Percentiles rank a stretch among this genome's conserved stretches.
These are phyloP conservation scores for Abrostola triplasia DNA, from an alignment of 2,888 invertebrate species.

Conservation along the genomic window DNA sequence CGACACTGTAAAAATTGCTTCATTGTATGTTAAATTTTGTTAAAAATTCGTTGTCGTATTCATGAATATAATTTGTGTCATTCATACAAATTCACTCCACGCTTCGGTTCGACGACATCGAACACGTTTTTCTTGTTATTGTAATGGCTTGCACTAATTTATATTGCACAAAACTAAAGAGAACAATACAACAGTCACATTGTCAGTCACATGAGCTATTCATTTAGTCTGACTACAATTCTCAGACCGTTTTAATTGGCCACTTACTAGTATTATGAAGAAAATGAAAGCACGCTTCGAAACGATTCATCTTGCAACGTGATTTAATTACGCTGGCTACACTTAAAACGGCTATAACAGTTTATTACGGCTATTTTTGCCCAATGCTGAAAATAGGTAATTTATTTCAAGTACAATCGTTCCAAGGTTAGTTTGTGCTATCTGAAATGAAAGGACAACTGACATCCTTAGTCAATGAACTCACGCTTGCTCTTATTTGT, in stretches of 20 bases:
- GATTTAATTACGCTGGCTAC: conserved; percentile 6
- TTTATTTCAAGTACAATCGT: neutral
- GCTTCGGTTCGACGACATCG: conserved; percentile 18
- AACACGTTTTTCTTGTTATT: conserved; percentile 41
- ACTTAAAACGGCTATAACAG: neutral
- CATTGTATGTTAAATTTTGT: neutral
- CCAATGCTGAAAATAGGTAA: neutral
- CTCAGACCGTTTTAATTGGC: conserved; percentile 59
- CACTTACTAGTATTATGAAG: conserved; percentile 50
- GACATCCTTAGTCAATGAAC: conserved; percentile 2
- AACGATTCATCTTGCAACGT: conserved; percentile 11
- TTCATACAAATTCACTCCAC: conserved; percentile 20
- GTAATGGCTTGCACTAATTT: conserved; percentile 51
- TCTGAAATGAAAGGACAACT: neutral
- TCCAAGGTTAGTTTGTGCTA: neutral
- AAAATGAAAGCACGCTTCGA: conserved; percentile 42
- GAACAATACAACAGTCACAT: conserved; percentile 62
- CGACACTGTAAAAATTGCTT: neutral
- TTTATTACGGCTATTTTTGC: conserved; percentile 2
- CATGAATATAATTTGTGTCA: conserved; percentile 39
- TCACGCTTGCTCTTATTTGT: neutral
- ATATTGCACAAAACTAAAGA: conserved; percentile 35
- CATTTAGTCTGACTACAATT: conserved; percentile 54
- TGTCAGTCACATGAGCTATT: conserved; percentile 60
- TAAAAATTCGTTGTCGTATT: conserved; percentile 2